A percentile compares a stretch with the other conserved stretches of the same genome.
phyloP scores from a whole-genome alignment of 1,140 invertebrate species.

The Lasioglossum baleicum region DNA sequence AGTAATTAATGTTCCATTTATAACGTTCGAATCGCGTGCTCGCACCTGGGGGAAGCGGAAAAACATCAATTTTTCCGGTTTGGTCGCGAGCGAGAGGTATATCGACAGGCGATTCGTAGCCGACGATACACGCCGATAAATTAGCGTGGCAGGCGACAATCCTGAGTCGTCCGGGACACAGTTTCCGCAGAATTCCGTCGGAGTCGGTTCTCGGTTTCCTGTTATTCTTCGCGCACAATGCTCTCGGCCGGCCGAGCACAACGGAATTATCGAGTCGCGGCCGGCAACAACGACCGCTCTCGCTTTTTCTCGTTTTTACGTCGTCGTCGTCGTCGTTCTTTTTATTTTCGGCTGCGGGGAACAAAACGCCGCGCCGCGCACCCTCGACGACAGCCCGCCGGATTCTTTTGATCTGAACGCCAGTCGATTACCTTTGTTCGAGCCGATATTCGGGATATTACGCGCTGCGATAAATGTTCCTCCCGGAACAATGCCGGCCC shows the following conservation, averaged over 20 bases:
- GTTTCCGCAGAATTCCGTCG: not conserved
- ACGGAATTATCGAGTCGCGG: conserved; percentile 6
- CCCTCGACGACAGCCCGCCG: too few relatives aligned
- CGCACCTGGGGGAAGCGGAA: too few relatives aligned
- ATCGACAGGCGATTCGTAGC: too few relatives aligned
- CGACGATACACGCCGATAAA: not conserved
- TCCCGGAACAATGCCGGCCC: conserved; percentile 7
- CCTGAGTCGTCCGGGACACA: not conserved
- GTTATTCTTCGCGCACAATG: not conserved
- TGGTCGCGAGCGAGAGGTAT: too few relatives aligned
- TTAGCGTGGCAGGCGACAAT: not conserved
- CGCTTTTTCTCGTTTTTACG: too few relatives aligned
- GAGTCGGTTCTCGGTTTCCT: not conserved
- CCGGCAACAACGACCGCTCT: not conserved
- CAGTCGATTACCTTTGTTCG: conserved; percentile 29
- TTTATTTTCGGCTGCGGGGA: not conserved
- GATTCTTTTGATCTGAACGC: conserved; percentile 10
- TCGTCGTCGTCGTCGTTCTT: not conserved
- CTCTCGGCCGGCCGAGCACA: not conserved
- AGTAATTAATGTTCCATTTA: conserved; percentile 8
- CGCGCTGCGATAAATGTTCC: conserved; percentile 27
- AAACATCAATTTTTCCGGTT: too few relatives aligned
- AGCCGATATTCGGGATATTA: conserved; percentile 31
- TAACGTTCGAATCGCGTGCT: not conserved
- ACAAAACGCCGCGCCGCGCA: not conserved